Evolutionary conservation across 2,113 vertebrate species (phyloP), one percentile per base, ranked within the genome.

Genomic region (Grammomys dolichurus): DNA sequence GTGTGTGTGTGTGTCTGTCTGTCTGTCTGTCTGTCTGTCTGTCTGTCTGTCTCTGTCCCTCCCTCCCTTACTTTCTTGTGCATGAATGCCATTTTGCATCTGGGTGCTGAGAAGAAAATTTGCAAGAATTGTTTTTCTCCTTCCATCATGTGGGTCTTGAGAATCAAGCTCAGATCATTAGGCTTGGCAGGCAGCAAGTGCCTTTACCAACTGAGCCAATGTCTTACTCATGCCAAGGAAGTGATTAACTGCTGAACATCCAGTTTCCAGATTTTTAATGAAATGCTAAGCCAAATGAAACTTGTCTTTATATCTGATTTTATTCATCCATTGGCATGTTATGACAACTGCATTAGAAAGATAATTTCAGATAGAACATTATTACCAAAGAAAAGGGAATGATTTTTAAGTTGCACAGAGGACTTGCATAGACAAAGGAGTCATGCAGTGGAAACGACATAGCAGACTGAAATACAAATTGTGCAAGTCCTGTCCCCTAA

Each of bases 201-300:
- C 56, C 11, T 84, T 43, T 40, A 14, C n/a, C 22, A 7, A 82
- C 5, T 24, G 54, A 82, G 80, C 36, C 54, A 56, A n/a, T 58
- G 11, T 58, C 20, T 82, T 82, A 46, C 14, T 63, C 40, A 46
- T 31, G 60, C 82, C 48, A 67, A 28, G 17, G 43, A 48, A 67
- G 28, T 67, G 43, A 65, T 33, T 20, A 28, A 48, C 40, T 46
- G 7, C 11, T 67, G 28, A 67, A 67, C 8, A 84, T 60, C 54
- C 12, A 84, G 56, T 1, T 60, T 84, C 56, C 22, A 60, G 40
- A 40, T 16, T 60, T 56, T 67, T 87, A 46, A 46, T 69, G 26
- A 63, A 93, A 76, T 70, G n/a, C 5, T 93, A 72, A 91, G 17
- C 54, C 33, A 85, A 88, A n/a, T 17, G 26, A 95, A 91, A 56